Conservation (phyloP, 2,113 vertebrate species). For the Kryptolebias marmoratus region DNA sequence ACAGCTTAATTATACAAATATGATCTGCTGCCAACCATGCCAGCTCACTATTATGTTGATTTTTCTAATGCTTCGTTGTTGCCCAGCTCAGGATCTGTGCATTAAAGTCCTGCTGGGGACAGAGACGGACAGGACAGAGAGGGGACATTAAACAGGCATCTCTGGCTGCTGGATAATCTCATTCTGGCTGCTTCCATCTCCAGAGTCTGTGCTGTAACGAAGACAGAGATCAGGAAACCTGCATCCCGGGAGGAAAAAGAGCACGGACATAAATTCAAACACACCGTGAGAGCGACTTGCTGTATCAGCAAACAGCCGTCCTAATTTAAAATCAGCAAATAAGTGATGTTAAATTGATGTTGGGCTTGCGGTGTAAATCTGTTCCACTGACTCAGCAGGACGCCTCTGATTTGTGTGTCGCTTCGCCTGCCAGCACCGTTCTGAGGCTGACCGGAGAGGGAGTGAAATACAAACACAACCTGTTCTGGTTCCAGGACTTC, state of each 20-base stretch:
- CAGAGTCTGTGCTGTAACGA: not conserved
- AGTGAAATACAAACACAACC: not conserved
- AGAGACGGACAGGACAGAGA: slow-evolving; percentile 3
- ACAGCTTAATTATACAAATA: too few relatives aligned
- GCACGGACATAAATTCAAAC: too few relatives aligned
- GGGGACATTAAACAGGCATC: slow-evolving; percentile 29
- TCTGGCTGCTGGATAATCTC: slow-evolving; percentile 25
- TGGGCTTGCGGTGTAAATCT: too few relatives aligned
- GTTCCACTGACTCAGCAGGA: too few relatives aligned
- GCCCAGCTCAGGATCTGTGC: not conserved
- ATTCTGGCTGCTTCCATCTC: slow-evolving; percentile 6
- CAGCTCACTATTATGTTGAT: not conserved
- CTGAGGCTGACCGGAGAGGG: not conserved
- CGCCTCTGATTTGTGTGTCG: too few relatives aligned
- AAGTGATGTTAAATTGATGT: too few relatives aligned
- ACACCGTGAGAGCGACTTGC: too few relatives aligned
- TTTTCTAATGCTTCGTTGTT: slow-evolving; percentile 18
- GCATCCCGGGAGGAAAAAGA: not conserved
- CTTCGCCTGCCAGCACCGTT: not conserved
- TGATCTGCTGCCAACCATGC: slow-evolving; percentile 4
- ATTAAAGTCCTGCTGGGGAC: not conserved
- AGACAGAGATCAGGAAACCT: slow-evolving; percentile 7
- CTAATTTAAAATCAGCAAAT: too few relatives aligned
- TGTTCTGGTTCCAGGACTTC: not conserved
- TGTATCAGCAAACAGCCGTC: too few relatives aligned